phyloP scores from a whole-genome alignment of 2,797 vertebrate species.

The Eospalax fontanierii region DNA sequence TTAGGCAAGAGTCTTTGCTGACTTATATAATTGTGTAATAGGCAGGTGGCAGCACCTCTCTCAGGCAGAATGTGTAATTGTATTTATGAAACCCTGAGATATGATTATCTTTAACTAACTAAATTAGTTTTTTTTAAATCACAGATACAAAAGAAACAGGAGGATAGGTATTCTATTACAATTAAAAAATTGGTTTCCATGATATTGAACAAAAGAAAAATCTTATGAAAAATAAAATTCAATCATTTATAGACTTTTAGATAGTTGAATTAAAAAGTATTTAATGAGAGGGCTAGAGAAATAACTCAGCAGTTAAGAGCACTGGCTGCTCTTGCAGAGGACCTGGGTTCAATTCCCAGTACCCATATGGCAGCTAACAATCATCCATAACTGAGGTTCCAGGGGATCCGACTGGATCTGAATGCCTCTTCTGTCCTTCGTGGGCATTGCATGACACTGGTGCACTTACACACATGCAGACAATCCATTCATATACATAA shows the following conservation, averaged over 20 bases:
- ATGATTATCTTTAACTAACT: conserved; percentile 26
- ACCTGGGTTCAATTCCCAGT: too few species aligned
- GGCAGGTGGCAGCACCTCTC: background rate
- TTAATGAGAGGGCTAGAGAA: too few species aligned
- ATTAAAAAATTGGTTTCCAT: background rate
- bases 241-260: background rate
- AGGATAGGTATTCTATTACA: background rate
- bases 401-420: too few species aligned
- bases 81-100: background rate
- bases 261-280: background rate
- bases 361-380: too few species aligned
- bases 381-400: too few species aligned
- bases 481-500: too few species aligned
- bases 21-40: background rate
- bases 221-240: conserved; percentile 12
- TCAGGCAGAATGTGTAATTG: background rate
- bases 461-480: too few species aligned
- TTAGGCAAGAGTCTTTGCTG: conserved; percentile 28
- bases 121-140: conserved; percentile 8
- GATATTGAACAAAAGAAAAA: background rate
- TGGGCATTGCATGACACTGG: too few species aligned
- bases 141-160: background rate
- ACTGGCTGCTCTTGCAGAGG: too few species aligned
- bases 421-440: too few species aligned
- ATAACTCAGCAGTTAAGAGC: too few species aligned